Conservation (phyloP, 2,113 vertebrate species). For the Phodopus roborovskii region DNA sequence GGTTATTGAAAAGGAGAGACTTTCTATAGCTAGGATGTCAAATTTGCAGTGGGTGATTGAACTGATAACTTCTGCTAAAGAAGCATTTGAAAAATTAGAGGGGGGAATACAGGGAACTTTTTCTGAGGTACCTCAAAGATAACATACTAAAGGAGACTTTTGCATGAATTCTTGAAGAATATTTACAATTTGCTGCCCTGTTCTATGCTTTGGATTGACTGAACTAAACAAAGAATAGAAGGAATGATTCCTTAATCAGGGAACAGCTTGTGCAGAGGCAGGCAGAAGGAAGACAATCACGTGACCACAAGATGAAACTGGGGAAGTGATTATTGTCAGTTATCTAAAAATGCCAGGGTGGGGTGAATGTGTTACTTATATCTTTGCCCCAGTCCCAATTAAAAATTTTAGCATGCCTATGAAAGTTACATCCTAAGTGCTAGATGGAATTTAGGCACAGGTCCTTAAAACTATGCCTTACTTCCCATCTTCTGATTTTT, state of each 20-base stretch:
- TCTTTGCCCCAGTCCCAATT: background rate
- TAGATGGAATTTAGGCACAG: background rate
- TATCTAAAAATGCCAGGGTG: background rate
- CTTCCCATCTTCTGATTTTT: background rate
- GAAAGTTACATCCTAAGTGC: background rate
- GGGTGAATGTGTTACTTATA: background rate
- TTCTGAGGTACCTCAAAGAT: background rate
- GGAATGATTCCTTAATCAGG: background rate
- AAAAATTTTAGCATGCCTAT: background rate
- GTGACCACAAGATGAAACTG: background rate
- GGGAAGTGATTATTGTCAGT: background rate
- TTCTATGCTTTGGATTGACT: background rate
- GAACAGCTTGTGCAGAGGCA: background rate
- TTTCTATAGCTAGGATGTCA: background rate
- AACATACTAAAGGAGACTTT: background rate
- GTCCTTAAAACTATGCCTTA: background rate
- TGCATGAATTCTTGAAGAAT: background rate
- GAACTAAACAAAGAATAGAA: background rate
- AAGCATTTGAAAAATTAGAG: background rate
- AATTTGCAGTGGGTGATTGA: background rate
- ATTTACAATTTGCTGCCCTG: background rate
- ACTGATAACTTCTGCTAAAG: background rate
- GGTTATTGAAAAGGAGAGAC: background rate
- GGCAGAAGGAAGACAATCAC: background rate
- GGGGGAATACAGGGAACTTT: background rate